Evolutionary conservation across 2,797 vertebrate species (phyloP), one percentile per base, ranked within the genome.

Genomic region (Ciconia nigra): DNA sequence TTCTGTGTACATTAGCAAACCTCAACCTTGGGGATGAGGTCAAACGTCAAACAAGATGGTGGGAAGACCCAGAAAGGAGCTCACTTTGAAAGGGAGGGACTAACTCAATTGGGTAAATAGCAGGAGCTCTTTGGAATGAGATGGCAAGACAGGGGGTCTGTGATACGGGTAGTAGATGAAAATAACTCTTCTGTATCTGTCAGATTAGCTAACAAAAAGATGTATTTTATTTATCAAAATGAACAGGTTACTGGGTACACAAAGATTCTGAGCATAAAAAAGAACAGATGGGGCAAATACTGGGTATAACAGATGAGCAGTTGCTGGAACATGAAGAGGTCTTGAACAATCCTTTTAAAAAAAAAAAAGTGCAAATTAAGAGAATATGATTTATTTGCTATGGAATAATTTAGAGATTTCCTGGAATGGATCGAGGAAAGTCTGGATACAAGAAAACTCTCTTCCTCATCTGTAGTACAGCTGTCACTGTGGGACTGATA

Each of bases 201-300:
- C 28, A 28, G 61, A 13, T 62, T 0, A 52, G 31, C 49, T 49
- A 16, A 26, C 10, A 15, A 37, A 77, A 17, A 19, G 35, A 6
- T 78, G 52, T 44, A 24, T 41, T 73, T 33, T 29, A 13, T 39
- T 89, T 12, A 14, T 54, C 19, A 15, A 49, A 19, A 6, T 3
- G 2, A 66, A 5, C 41, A 35, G 85, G 76, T 66, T 95, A 12
- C 76, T 51, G 88, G 17, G 76, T 11, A 26, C 61, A 3, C 41
- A 31, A 18, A 26, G 90, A 12, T 55, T 31, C 24, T 44, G 52
- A 63, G 51, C 11, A 1, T 21, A 28, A 29, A 21, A 37, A 8
- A 2, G 83, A 95, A 42, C 95, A 94, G 87, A 89, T 92, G 91
- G 83, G 85, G 70, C 73, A 76, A 19, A 47, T 22, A n/a, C 55